These are phyloP conservation scores for Murina feae DNA, from an alignment of 2,113 vertebrate species.

Conservation along the genomic window DNA sequence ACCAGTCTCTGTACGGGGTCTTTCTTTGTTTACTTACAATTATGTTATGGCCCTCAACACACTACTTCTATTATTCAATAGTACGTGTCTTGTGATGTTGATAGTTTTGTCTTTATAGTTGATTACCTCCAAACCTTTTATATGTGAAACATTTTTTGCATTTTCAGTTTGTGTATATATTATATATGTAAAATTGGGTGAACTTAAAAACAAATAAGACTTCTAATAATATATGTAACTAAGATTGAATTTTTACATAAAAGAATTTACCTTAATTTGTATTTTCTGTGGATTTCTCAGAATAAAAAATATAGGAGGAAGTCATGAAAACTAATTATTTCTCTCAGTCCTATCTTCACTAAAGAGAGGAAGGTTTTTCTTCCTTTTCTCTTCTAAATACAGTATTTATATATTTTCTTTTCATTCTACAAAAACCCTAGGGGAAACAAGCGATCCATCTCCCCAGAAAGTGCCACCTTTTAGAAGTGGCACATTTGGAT, in stretches of 20 bases:
- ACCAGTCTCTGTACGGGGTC: background rate
- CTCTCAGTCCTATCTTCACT: background rate
- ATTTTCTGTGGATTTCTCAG: conserved; percentile 5
- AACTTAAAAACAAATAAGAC: background rate
- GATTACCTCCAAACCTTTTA: background rate
- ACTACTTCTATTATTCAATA: background rate
- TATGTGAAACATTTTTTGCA: background rate
- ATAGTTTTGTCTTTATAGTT: background rate
- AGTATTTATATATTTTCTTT: background rate
- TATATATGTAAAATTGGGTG: background rate
- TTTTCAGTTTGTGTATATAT: background rate
- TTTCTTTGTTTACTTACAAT: background rate
- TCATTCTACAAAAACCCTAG: background rate
- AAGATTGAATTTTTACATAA: background rate
- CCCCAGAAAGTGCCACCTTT: background rate
- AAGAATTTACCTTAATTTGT: background rate
- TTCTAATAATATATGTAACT: background rate
- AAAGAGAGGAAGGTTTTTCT: background rate
- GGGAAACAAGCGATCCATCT: background rate
- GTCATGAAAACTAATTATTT: background rate
- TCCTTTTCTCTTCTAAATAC: background rate
- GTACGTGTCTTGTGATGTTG: background rate
- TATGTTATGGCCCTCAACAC: background rate
- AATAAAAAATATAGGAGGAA: background rate
- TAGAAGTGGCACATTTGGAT: background rate